A percentile compares a stretch with the other conserved stretches of the same genome.
These are phyloP conservation scores for Melanotaenia nigrans DNA, from an alignment of 2,797 vertebrate species.

Conservation along the genomic window DNA sequence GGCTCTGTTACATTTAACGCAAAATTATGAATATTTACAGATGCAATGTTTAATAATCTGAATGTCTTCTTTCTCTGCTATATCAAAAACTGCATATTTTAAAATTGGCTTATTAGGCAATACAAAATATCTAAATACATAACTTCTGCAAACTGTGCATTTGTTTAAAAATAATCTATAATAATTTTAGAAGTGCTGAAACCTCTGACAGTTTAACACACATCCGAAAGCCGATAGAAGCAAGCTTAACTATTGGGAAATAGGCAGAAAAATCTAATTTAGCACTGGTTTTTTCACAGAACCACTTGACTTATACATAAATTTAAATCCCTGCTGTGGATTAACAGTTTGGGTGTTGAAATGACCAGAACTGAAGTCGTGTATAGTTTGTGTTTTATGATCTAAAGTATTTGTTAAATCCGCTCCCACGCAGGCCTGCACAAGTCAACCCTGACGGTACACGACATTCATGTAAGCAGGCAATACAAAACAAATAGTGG, in stretches of 20 bases:
- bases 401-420: neutral
- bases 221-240: neutral
- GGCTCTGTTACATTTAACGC: neutral
- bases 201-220: neutral
- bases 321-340: conserved; percentile 31
- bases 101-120: neutral
- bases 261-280: neutral
- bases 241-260: neutral
- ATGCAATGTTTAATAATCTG: neutral
- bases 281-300: neutral
- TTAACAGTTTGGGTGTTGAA: conserved; percentile 41
- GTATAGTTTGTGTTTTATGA: conserved; percentile 9
- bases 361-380: conserved; percentile 32
- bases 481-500: neutral
- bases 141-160: neutral
- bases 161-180: neutral
- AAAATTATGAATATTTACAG: neutral
- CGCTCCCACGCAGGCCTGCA: neutral
- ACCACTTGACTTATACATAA: conserved; percentile 5
- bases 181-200: neutral
- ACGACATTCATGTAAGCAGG: neutral
- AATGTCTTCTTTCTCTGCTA: neutral
- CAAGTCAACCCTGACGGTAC: neutral
- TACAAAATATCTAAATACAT: neutral
- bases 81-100: no score